Conservation (phyloP, 2,888 invertebrate genomes). For the Gymnosoma rotundatum region DNA sequence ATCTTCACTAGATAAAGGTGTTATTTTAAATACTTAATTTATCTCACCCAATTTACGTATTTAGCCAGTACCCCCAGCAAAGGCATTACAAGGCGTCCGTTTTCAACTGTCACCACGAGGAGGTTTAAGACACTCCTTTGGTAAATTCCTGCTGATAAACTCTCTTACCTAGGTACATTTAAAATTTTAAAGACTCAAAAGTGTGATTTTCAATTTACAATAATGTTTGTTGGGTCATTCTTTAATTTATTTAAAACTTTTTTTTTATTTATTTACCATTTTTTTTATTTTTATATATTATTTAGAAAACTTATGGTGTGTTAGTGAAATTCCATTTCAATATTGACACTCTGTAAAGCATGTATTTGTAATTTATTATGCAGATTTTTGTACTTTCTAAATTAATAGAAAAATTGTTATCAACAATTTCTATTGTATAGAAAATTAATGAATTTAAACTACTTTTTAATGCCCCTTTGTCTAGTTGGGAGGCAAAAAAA, state of each 20-base stretch:
- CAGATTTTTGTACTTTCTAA: neutral
- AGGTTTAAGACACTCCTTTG: too few relatives aligned
- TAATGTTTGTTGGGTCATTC: neutral
- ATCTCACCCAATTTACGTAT: too few relatives aligned
- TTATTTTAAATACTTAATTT: too few relatives aligned
- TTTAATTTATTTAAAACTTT: conserved; percentile 2
- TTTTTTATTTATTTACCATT: neutral
- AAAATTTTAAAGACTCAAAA: too few relatives aligned
- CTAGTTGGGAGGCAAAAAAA: neutral
- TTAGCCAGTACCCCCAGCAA: too few relatives aligned
- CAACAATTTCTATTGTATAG: neutral
- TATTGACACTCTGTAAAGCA: conserved; percentile 15
- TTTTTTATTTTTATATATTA: neutral
- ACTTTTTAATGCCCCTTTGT: neutral
- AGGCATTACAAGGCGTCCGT: too few relatives aligned
- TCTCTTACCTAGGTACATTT: too few relatives aligned
- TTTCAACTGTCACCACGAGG: too few relatives aligned
- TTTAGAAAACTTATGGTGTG: conserved; percentile 9
- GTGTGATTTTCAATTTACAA: too few relatives aligned
- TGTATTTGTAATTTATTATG: conserved; percentile 29
- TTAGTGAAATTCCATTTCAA: conserved; percentile 35
- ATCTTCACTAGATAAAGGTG: too few relatives aligned
- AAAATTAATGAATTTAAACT: neutral
- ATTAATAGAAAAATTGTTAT: conserved; percentile 8
- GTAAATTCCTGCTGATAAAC: too few relatives aligned